Evolutionary conservation across 2,888 invertebrate species (phyloP).

Genomic region (Chloroclystis v-ata): DNA sequence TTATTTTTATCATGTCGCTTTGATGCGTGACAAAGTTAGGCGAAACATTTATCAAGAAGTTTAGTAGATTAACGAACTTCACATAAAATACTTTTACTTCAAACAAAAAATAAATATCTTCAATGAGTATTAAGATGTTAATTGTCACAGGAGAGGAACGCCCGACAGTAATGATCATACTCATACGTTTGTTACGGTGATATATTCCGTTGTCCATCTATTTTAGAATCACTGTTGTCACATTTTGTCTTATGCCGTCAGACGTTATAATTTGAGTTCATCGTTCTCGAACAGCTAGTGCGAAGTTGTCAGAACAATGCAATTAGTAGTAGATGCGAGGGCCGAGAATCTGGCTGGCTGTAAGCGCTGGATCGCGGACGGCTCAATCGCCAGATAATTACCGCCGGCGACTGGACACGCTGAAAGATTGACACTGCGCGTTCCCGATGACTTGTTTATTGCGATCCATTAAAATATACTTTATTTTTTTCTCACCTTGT

Average conservation of each 20-base stretch:
- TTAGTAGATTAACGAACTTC: constrained; percentile 54
- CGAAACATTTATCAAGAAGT: constrained; percentile 54
- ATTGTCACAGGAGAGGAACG: constrained; percentile 42
- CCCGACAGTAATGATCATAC: constrained; percentile 37
- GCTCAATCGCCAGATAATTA: constrained; percentile 58
- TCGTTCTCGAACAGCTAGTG: constrained; percentile 49
- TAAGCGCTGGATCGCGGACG: constrained; percentile 29
- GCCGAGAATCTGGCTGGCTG: constrained; percentile 32
- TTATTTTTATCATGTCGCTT: constrained; percentile 64
- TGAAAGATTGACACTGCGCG: constrained; percentile 63
- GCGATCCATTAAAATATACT: constrained; percentile 48
- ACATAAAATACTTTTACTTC: constrained; percentile 51
- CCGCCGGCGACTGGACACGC: constrained; percentile 52
- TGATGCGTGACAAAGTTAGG: constrained; percentile 61
- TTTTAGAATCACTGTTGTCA: constrained; percentile 14
- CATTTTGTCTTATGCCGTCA: constrained; percentile 4
- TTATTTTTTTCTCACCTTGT: constrained; percentile 42
- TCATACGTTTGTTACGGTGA: constrained; percentile 24
- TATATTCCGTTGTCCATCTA: constrained; percentile 14
- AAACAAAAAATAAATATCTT: constrained; percentile 57
- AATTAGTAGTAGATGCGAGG: constrained; percentile 41
- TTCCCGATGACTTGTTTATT: constrained; percentile 63
- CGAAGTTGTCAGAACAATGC: constrained; percentile 59
- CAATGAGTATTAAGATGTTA: constrained; percentile 50
- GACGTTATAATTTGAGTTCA: constrained; percentile 34